Percentiles rank a stretch among this genome's conserved stretches.
Evolutionary conservation across 2,797 vertebrate species (phyloP).

Genomic region (Typhlichthys subterraneus): DNA sequence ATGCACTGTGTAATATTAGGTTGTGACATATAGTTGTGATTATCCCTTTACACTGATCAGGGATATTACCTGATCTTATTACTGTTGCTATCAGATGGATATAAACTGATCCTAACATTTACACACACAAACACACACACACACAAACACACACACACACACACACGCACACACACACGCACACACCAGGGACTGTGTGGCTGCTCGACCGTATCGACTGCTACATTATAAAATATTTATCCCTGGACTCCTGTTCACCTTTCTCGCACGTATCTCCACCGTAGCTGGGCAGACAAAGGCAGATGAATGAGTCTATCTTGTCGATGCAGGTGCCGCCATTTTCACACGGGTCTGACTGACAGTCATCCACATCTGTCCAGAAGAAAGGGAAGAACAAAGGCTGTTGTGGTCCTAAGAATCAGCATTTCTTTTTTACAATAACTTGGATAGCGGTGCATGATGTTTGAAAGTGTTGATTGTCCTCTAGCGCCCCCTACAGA

Average conservation of each 20-base stretch:
- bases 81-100: conserved; percentile 7
- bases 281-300: conserved; percentile 95
- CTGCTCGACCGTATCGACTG: conserved; percentile 12
- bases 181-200: not conserved
- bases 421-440: too few species aligned
- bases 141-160: not conserved
- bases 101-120: conserved; percentile 6
- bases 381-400: conserved; percentile 20
- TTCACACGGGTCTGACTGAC: conserved; percentile 90
- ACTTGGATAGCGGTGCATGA: too few species aligned
- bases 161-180: too few species aligned
- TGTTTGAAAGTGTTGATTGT: conserved; percentile 31
- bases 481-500: conserved; percentile 3
- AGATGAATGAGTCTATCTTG: conserved; percentile 89
- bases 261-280: conserved; percentile 91
- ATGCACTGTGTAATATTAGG: conserved; percentile 32
- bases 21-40: conserved; percentile 28
- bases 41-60: conserved; percentile 39
- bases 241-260: conserved; percentile 76
- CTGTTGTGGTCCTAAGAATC: not conserved
- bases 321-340: conserved; percentile 96
- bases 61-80: conserved; percentile 36
- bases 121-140: conserved; percentile 4
- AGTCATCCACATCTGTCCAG: conserved; percentile 89
- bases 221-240: conserved; percentile 2